A percentile compares a stretch with the other conserved stretches of the same genome.
phyloP scores from a whole-genome alignment of 2,113 vertebrate species.

The Oreochromis spilurus region DNA sequence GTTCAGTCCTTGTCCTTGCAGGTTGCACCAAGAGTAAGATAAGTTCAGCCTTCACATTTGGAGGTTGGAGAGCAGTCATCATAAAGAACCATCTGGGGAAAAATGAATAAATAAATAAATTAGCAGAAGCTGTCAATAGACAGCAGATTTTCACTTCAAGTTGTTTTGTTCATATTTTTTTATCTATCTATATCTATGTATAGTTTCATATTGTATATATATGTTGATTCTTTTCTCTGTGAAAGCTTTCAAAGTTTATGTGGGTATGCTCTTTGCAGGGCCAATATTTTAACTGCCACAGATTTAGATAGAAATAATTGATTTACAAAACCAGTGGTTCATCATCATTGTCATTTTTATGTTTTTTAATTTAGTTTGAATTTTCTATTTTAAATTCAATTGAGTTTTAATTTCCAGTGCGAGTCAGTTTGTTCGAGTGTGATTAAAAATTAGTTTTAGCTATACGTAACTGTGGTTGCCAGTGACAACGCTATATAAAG shows the following conservation, averaged over 20 bases:
- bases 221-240: background rate
- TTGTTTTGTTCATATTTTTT: background rate
- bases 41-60: background rate
- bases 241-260: background rate
- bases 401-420: background rate
- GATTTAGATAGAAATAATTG: background rate
- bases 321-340: accelerated
- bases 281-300: background rate
- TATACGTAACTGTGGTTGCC: background rate
- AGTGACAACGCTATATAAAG: background rate
- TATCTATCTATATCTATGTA: background rate
- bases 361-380: background rate
- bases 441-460: background rate
- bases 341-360: accelerated
- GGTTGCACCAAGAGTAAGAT: background rate
- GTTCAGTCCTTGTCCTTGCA: background rate
- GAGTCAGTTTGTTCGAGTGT: background rate
- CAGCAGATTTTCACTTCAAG: background rate
- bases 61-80: background rate
- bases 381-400: background rate
- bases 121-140: background rate
- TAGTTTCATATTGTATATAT: background rate
- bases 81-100: background rate
- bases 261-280: accelerated
- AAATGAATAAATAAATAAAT: background rate